Conservation (phyloP, 1,140 invertebrate species). For the Monomorium pharaonis region DNA sequence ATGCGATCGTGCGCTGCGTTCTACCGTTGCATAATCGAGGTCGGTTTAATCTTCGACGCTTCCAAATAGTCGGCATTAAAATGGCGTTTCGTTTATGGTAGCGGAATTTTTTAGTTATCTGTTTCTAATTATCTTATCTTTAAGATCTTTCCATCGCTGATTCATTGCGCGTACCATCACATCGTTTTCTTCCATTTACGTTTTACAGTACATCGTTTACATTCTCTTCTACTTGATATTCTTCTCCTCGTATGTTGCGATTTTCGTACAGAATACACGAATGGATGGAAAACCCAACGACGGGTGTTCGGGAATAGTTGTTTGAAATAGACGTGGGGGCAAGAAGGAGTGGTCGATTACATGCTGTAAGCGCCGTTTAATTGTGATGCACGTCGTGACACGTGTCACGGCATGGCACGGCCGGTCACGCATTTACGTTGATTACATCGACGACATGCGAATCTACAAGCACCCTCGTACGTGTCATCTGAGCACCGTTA, state of each 20-base stretch:
- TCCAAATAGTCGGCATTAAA: slow-evolving; percentile 13
- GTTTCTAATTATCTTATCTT: not conserved
- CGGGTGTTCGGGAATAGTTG: not conserved
- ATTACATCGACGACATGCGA: slow-evolving; percentile 78
- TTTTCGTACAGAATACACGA: slow-evolving; percentile 48
- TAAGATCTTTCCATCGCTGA: not conserved
- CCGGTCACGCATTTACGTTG: slow-evolving; percentile 76
- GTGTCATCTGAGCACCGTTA: slow-evolving; percentile 60
- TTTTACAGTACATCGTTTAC: not conserved
- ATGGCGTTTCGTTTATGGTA: not conserved
- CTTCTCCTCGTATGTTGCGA: slow-evolving; percentile 29
- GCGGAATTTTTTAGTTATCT: slow-evolving; percentile 3
- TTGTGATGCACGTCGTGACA: slow-evolving; percentile 69
- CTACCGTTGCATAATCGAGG: slow-evolving; percentile 34
- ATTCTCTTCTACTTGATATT: slow-evolving; percentile 28
- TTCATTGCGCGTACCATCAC: not conserved
- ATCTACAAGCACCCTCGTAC: slow-evolving; percentile 74
- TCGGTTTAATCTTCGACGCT: slow-evolving; percentile 19
- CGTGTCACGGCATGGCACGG: slow-evolving; percentile 69
- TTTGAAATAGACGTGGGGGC: not conserved
- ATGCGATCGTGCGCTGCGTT: slow-evolving; percentile 13
- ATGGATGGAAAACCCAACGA: slow-evolving; percentile 38
- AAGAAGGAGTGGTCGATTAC: slow-evolving; percentile 63
- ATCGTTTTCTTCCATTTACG: slow-evolving; percentile 11
- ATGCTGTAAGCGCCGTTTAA: slow-evolving; percentile 66